Percentiles rank a stretch among this genome's conserved stretches.
Conservation (phyloP, 2,797 vertebrate genomes). For the Phoeniculus purpureus region DNA sequence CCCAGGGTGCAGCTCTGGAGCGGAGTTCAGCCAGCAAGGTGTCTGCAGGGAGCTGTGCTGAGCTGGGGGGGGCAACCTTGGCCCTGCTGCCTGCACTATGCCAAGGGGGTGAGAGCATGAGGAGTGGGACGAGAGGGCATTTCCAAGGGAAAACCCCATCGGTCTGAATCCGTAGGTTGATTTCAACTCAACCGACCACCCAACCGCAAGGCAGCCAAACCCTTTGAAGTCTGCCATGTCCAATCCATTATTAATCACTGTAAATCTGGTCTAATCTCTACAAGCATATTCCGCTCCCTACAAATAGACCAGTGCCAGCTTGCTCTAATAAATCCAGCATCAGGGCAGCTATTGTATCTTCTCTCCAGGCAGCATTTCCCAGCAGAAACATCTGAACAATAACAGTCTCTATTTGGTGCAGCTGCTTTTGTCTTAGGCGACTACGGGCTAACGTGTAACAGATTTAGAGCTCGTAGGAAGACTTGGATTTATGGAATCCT, state of each 20-base stretch:
- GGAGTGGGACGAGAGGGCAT: accelerated
- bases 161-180: neutral
- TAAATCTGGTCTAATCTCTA: conserved; percentile 77
- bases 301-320: conserved; percentile 63
- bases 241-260: conserved; percentile 72
- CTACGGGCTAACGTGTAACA: neutral
- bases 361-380: conserved; percentile 52
- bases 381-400: conserved; percentile 73
- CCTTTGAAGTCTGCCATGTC: conserved; percentile 37
- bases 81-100: accelerated
- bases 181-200: neutral
- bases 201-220: neutral
- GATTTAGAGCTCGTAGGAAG: conserved; percentile 49
- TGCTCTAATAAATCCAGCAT: conserved; percentile 63
- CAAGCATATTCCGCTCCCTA: conserved; percentile 69
- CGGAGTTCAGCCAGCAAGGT: neutral
- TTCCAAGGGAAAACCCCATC: too few relatives aligned
- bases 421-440: conserved; percentile 68
- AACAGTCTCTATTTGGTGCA: conserved; percentile 31
- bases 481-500: neutral
- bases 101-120: accelerated
- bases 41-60: accelerated
- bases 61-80: neutral
- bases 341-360: conserved; percentile 54
- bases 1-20: accelerated